A percentile compares a stretch with the other conserved stretches of the same genome.
These are phyloP conservation scores for Drosophila varians DNA, from an alignment of 1,140 invertebrate genomes.

Conservation along the genomic window DNA sequence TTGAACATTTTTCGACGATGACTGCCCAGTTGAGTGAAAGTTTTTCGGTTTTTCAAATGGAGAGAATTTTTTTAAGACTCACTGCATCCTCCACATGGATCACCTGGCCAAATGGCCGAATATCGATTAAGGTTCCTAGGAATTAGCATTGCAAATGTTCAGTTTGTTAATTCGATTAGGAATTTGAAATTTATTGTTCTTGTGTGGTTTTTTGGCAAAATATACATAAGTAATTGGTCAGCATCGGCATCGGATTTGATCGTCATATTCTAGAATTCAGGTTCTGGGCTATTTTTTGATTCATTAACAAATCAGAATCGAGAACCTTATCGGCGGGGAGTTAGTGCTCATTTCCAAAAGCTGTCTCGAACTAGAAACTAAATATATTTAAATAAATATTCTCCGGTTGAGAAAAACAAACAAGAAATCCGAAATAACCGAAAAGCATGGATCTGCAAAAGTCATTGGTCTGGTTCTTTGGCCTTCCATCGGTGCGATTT, in stretches of 20 bases:
- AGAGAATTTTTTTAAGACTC: conserved; percentile 16
- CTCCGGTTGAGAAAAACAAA: neutral
- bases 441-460: conserved; percentile 21
- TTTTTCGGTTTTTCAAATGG: conserved; percentile 21
- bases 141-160: conserved; percentile 69
- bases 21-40: conserved; percentile 59
- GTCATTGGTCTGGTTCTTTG: conserved; percentile 30
- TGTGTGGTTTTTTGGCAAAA: conserved; percentile 32
- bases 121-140: conserved; percentile 43
- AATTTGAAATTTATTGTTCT: conserved; percentile 38
- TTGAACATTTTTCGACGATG: conserved; percentile 32
- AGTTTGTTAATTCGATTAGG: conserved; percentile 39
- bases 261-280: too few relatives aligned
- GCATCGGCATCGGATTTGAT: conserved; percentile 36
- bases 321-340: conserved; percentile 15
- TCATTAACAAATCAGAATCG: conserved; percentile 10
- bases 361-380: conserved; percentile 8
- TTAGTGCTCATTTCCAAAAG: conserved; percentile 21
- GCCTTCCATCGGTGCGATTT: conserved; percentile 24
- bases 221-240: conserved; percentile 52
- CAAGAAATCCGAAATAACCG: neutral
- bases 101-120: conserved; percentile 5
- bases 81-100: neutral
- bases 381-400: conserved; percentile 12
- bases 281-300: conserved; percentile 15